Evolutionary conservation across 1,140 invertebrate genomes (phyloP).

Genomic region (Ditylenchus dipsaci): DNA sequence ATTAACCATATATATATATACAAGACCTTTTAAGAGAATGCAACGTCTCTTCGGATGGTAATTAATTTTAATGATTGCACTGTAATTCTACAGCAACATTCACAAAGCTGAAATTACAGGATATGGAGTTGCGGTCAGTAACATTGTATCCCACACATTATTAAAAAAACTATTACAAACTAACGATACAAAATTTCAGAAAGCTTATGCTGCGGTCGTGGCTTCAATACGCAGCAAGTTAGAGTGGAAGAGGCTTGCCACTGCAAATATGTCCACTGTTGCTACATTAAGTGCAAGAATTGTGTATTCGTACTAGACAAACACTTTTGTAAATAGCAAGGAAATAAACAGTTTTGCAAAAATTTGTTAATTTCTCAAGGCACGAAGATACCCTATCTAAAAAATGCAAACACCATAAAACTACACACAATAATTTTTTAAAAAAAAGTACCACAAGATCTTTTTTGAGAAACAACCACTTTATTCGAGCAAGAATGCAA

Average conservation of each 20-base stretch:
- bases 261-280: conserved; percentile 70
- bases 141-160: too few relatives aligned
- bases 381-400: too few relatives aligned
- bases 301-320: conserved; percentile 62
- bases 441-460: too few relatives aligned
- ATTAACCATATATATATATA: too few relatives aligned
- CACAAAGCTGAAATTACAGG: conserved; percentile 26
- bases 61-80: too few relatives aligned
- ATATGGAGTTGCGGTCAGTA: conserved; percentile 63
- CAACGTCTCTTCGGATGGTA: conserved; percentile 58
- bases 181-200: too few relatives aligned
- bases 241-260: conserved; percentile 60
- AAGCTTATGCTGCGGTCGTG: conserved; percentile 63
- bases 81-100: too few relatives aligned
- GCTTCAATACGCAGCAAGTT: conserved; percentile 61
- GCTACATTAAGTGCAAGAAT: conserved; percentile 67
- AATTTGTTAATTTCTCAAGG: not conserved
- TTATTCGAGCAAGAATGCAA: not conserved
- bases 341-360: not conserved
- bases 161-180: not conserved
- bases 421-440: too few relatives aligned
- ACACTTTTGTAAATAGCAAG: conserved; percentile 52
- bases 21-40: conserved; percentile 58
- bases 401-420: too few relatives aligned
- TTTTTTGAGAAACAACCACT: not conserved